Percentiles rank a stretch among this genome's conserved stretches.
Conservation (phyloP, 2,888 invertebrate genomes). For the Frankliniella intonsa region DNA sequence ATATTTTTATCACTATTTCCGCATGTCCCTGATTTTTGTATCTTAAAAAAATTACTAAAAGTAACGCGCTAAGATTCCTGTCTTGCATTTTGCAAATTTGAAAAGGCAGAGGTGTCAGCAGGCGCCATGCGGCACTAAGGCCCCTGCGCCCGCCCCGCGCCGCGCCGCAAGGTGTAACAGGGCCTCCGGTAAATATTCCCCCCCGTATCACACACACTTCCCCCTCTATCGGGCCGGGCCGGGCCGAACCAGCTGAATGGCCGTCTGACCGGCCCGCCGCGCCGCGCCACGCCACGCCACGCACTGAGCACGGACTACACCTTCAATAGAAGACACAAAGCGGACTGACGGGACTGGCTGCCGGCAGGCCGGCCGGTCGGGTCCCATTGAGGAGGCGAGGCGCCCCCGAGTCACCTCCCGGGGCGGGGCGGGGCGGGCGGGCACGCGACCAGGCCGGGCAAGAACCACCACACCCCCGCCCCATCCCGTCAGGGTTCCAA, state of each 20-base stretch:
- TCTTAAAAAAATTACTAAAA: too few relatives aligned
- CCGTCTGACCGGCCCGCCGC: not conserved
- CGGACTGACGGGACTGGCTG: not conserved
- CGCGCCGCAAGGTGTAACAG: too few relatives aligned
- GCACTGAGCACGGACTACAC: conserved; percentile 4
- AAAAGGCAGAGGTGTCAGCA: too few relatives aligned
- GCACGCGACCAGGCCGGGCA: not conserved
- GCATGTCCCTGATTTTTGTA: too few relatives aligned
- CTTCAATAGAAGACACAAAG: not conserved
- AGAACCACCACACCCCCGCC: not conserved
- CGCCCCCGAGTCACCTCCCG: not conserved
- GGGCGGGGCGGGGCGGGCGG: not conserved
- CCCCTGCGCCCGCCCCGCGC: too few relatives aligned
- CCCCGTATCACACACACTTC: too few relatives aligned
- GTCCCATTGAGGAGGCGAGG: too few relatives aligned
- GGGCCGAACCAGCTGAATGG: not conserved
- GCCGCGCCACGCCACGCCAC: not conserved
- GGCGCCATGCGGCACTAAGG: too few relatives aligned
- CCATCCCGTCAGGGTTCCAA: not conserved
- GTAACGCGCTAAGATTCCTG: too few relatives aligned
- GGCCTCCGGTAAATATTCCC: too few relatives aligned
- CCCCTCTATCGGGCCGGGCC: not conserved
- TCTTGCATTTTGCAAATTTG: too few relatives aligned
- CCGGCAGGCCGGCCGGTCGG: not conserved
- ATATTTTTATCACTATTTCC: too few relatives aligned